Conservation (phyloP, 2,888 invertebrate species). For the Pyrgus malvae region DNA sequence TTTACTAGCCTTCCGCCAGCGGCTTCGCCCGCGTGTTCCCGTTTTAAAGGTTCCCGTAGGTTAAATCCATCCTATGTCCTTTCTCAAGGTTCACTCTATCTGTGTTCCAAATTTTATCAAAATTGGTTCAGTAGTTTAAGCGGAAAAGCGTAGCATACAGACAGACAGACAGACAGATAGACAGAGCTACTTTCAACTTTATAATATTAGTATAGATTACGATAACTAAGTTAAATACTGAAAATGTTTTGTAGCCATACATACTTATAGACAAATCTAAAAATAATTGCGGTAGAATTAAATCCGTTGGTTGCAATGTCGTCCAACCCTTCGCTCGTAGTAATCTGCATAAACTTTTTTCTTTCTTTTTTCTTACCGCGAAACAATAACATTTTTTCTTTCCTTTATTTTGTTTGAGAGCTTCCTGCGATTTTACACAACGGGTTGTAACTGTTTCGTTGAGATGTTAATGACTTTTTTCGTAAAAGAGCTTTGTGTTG, state of each 20-base stretch:
- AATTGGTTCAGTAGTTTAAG: too few species aligned
- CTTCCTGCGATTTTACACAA: slow-evolving; percentile 57
- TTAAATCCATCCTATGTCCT: too few species aligned
- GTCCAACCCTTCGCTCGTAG: slow-evolving; percentile 13
- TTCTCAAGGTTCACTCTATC: too few species aligned
- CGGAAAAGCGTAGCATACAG: too few species aligned
- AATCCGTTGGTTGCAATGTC: slow-evolving; percentile 13
- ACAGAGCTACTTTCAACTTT: too few species aligned
- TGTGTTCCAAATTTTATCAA: too few species aligned
- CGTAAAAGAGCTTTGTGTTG: slow-evolving; percentile 19
- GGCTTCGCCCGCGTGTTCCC: too few species aligned
- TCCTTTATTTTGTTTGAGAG: slow-evolving; percentile 53
- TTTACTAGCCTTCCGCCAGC: too few species aligned
- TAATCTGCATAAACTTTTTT: slow-evolving; percentile 49
- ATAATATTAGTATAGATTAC: too few species aligned
- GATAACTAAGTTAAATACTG: too few species aligned
- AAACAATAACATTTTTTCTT: slow-evolving; percentile 43
- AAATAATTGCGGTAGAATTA: slow-evolving; percentile 3
- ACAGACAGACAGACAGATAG: too few species aligned
- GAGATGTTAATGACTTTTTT: slow-evolving; percentile 60
- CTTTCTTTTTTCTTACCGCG: slow-evolving; percentile 50
- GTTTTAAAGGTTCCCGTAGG: too few species aligned
- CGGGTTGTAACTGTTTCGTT: slow-evolving; percentile 60
- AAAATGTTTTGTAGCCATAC: background rate
- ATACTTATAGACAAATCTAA: background rate